phyloP scores from a whole-genome alignment of 2,888 invertebrate genomes.

The Drosophila siamana region DNA sequence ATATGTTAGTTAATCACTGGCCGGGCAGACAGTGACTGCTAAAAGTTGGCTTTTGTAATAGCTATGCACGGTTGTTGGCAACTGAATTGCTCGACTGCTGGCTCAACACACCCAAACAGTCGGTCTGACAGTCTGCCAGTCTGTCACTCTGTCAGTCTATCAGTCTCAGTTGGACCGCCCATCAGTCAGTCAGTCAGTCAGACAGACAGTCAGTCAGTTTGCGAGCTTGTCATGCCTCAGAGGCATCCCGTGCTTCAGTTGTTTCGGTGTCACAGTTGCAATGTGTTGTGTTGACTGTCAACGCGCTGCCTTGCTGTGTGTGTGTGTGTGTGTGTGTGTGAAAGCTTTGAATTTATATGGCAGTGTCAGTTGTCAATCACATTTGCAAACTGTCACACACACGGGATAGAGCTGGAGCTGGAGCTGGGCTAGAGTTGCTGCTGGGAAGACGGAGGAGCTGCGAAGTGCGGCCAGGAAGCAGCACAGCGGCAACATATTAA shows the following conservation, averaged over 20 bases:
- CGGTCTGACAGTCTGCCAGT: conserved; percentile 27
- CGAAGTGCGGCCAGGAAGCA: conserved; percentile 60
- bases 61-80: conserved; percentile 34
- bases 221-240: conserved; percentile 62
- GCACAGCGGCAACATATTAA: conserved; percentile 75
- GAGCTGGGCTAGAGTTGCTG: conserved; percentile 29
- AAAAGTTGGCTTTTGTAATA: conserved; percentile 43
- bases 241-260: conserved; percentile 40
- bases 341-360: conserved; percentile 82
- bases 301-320: conserved; percentile 45
- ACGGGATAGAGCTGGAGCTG: conserved; percentile 48
- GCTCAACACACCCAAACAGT: conserved; percentile 46
- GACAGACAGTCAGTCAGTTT: conserved; percentile 21
- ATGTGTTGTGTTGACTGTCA: conserved; percentile 62
- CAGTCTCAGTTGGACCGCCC: conserved; percentile 31
- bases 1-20: conserved; percentile 20
- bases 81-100: conserved; percentile 40
- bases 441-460: conserved; percentile 4
- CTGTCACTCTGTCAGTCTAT: conserved; percentile 45
- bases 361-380: conserved; percentile 83
- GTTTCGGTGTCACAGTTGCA: conserved; percentile 23
- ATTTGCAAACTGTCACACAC: conserved; percentile 82
- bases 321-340: conserved; percentile 33
- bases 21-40: conserved; percentile 17
- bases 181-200: conserved; percentile 29